A percentile compares a stretch with the other conserved stretches of the same genome.
Evolutionary conservation across 1,140 invertebrate genomes (phyloP).

Genomic region (Lordiphosa collinella): DNA sequence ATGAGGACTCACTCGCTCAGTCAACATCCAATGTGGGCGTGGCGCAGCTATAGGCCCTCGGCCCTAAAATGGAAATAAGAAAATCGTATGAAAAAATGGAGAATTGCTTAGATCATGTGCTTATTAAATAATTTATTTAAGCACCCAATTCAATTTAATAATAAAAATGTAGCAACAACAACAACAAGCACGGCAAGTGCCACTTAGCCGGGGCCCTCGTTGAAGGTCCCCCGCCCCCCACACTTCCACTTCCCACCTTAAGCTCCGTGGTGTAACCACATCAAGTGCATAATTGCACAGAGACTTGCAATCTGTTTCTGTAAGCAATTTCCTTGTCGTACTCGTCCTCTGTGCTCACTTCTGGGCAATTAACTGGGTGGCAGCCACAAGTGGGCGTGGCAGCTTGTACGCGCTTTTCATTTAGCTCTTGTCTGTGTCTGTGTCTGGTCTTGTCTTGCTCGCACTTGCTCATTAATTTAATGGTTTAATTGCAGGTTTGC

Average conservation of each 20-base stretch:
- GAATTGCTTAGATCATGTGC: constrained; percentile 68
- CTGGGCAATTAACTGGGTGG: constrained; percentile 62
- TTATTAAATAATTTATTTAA: constrained; percentile 79
- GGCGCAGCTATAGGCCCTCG: constrained; percentile 56
- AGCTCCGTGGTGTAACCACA: constrained; percentile 16
- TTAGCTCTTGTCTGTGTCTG: constrained; percentile 44
- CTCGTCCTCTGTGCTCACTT: constrained; percentile 13
- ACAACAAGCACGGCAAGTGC: constrained; percentile 30
- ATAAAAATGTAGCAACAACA: constrained; percentile 57
- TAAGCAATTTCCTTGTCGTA: constrained; percentile 59
- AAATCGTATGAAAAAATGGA: constrained; percentile 13
- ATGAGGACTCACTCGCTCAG: constrained; percentile 66
- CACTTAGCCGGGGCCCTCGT: constrained; percentile 17
- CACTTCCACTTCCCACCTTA: neutral
- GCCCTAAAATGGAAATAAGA: constrained; percentile 47
- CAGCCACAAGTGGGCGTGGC: constrained; percentile 58
- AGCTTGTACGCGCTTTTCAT: constrained; percentile 65
- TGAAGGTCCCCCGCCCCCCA: neutral
- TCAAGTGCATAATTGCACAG: constrained; percentile 58
- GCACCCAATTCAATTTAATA: constrained; percentile 77
- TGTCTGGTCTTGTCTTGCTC: constrained; percentile 33
- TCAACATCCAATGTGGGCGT: constrained; percentile 31
- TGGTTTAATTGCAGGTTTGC: constrained; percentile 67
- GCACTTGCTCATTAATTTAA: constrained; percentile 69
- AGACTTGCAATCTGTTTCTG: constrained; percentile 13